Evolutionary conservation across 2,113 vertebrate genomes (phyloP).

Genomic region (Hystrix brachyura): DNA sequence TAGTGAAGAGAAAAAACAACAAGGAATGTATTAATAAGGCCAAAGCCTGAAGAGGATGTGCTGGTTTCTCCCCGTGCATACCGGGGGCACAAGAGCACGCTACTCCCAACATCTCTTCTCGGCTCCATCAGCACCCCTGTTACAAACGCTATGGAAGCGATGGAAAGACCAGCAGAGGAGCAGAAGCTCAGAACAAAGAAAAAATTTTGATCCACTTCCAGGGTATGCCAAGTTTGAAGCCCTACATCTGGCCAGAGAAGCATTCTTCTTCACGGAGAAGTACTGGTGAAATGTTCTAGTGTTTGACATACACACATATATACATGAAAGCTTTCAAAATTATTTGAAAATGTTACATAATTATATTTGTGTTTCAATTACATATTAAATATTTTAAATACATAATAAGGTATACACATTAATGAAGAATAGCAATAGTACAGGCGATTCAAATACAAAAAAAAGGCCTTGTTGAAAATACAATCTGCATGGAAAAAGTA

Average conservation of each 20-base stretch:
- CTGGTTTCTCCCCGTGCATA: accelerated
- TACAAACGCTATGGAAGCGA: neutral
- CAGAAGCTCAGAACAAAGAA: neutral
- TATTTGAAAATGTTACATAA: neutral
- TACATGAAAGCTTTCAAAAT: neutral
- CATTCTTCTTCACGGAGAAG: neutral
- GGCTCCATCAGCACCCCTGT: accelerated
- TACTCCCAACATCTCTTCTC: neutral
- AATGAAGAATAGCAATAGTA: neutral
- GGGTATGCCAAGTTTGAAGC: neutral
- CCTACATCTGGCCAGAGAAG: neutral
- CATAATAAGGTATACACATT: neutral
- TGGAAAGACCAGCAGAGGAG: neutral
- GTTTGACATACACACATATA: neutral
- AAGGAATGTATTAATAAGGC: neutral
- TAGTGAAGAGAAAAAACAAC: neutral
- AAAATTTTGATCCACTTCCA: neutral
- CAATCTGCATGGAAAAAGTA: slow-evolving; percentile 37
- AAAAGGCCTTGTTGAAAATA: neutral
- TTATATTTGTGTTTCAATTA: neutral
- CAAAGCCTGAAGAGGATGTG: neutral
- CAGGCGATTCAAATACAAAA: slow-evolving; percentile 27
- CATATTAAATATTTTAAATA: slow-evolving; percentile 39
- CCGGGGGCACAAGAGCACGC: neutral
- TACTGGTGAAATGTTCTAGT: neutral